Base-by-base conservation (phyloP, 53 echinoderm and acorn worm species). In the Crossaster papposus region DNA sequence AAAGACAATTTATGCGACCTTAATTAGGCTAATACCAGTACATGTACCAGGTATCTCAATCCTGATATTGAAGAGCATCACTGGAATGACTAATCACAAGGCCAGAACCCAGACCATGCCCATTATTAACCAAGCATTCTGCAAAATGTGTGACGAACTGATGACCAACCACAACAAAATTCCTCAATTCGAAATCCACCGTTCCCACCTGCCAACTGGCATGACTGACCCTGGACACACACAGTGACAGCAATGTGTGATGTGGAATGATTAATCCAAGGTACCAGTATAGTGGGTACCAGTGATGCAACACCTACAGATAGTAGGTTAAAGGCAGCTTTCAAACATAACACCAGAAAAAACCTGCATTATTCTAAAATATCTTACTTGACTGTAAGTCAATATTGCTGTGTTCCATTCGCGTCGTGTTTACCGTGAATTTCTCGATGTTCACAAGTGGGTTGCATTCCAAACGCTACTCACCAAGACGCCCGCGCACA, bases 161-260 rank as follows among this genome's bases (percentile, higher is more conserved):
- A n/a, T n/a, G 68, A 68, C 28, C 24, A 26, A 68, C 0, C 3
- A 68, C 22, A 74, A 17, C 35, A 36, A 64, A 81, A 81, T 81
- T 81, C 81, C 64, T 64, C 1, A 32, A 64, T 81, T 81, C 81
- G 63, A 64, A 62, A 81, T 81, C 81, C 18, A n/a, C 62, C 22
- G 33, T 55, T 31, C 55, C 15, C 32, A 55, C 55, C 14, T 15
- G 20, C 2, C 58, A 54, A 9, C 23, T 28, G 14, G 30, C 52
- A 34, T 0, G 14, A n/a, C n/a, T 14, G 12, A 51, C 20, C 31
- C 81, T 14, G 63, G 55, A 30, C 23, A 38, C 65, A 38, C 24
- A 36, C 65, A 17, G 70, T 24, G 38, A 44, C 65, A 28, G 52
- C 44, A 83, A 83, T 4, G 83, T 36, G 83, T 70, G 70, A 83